Conservation (phyloP, 2,113 vertebrate genomes). For the Microtus richardsoni region DNA sequence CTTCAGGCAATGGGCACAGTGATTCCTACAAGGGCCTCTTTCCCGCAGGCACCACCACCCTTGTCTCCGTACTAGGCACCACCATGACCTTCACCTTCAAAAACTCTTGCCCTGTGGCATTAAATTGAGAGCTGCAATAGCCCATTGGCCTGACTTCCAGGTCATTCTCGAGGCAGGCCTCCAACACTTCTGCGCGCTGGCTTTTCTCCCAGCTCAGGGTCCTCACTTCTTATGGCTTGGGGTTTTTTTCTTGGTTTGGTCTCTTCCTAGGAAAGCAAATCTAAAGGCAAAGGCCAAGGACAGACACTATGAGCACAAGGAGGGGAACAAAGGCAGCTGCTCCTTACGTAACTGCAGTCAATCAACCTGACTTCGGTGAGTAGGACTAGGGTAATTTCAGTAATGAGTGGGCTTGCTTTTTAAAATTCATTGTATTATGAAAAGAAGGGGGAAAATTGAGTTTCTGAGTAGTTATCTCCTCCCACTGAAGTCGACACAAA, state of each 20-base stretch:
- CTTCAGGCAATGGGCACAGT: not conserved
- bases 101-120: not conserved
- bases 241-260: not conserved
- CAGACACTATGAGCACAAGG: not conserved
- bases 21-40: too few relatives aligned
- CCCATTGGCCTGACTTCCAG: not conserved
- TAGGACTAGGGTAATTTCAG: constrained; percentile 48
- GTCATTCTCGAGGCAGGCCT: not conserved
- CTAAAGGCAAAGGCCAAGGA: not conserved
- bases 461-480: constrained; percentile 39
- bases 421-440: constrained; percentile 66
- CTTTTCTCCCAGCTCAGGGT: not conserved
- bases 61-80: not conserved
- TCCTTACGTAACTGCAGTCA: constrained; percentile 16
- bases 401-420: constrained; percentile 59
- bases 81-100: not conserved
- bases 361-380: constrained; percentile 14
- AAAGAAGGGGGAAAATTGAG: not conserved
- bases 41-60: not conserved
- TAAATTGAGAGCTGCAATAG: not conserved
- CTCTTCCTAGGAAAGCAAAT: constrained; percentile 39
- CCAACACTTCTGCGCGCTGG: not conserved
- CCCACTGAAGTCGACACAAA: not conserved
- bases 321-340: not conserved
- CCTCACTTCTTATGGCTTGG: not conserved